Base-by-base conservation (phyloP, 2,113 vertebrate species). In the Herpailurus yagouaroundi region DNA sequence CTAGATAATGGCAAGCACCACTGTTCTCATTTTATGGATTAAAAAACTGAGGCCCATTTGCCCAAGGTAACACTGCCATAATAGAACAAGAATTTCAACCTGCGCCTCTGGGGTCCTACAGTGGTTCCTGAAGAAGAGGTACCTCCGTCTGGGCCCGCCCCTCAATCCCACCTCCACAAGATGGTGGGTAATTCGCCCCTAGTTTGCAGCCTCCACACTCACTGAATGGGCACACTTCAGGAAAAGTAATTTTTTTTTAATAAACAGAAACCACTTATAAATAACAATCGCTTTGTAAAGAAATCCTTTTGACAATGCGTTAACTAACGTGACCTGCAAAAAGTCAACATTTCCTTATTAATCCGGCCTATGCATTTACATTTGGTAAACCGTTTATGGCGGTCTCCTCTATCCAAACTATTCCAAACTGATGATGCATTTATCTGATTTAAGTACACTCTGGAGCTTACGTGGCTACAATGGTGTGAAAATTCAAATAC, bases 281-380 rank as follows among this genome's bases (percentile, higher is more conserved):
- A 95, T 69, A 84, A 66, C 36, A 10, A 95, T 0, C 41, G 9
- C 76, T 91, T 93, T 94, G 63, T 68, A 96, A 91, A 95, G 31
- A 92, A 76, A 76, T 57, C 57, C 27, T 91, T 66, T 45, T n/a
- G 25, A 76, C 1, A 25, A 69, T 38, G 36, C 41, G 16, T 55
- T 55, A 31, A 80, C 29, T 94, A 73, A 52, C 45, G 11, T 68
- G 60, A 76, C 9, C 83, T 89, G 48, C 2, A 8, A 82, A 86
- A 90, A 84, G 21, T 38, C 52, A 71, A 1, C 45, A 66, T n/a
- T 50, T 89, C 45, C 87, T 92, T 52, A 55, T n/a, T 88, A 48
- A 79, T 60, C 60, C 55, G 15, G 57, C 77, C 81, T 64, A 2
- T 41, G 79, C 27, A 60, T 92, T 83, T 52, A 27, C 11, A 60